Percentiles rank a stretch among this genome's conserved stretches.
phyloP scores from a whole-genome alignment of 2,888 invertebrate species.

The Belgica antarctica region DNA sequence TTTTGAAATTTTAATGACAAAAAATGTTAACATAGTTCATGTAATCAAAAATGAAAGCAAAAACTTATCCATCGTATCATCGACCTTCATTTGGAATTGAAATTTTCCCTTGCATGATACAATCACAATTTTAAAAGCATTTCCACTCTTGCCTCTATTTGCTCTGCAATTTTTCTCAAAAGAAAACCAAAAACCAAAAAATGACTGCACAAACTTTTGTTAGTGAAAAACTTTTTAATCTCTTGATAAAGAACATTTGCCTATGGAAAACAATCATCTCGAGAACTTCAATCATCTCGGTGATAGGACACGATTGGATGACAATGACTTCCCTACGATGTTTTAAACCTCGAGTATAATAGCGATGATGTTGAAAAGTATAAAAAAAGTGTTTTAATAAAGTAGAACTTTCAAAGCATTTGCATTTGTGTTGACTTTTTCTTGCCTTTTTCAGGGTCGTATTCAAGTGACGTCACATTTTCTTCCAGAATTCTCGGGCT shows the following conservation, averaged over 20 bases:
- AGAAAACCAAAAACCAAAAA: background rate
- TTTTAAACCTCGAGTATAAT: slow-evolving; percentile 15
- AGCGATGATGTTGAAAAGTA: slow-evolving; percentile 9
- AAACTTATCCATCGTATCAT: slow-evolving; percentile 9
- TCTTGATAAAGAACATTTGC: slow-evolving; percentile 6
- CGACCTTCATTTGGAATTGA: background rate
- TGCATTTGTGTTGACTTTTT: too few species aligned
- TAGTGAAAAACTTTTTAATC: slow-evolving; percentile 21
- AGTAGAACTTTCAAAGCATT: background rate
- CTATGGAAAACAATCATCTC: background rate
- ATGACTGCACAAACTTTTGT: slow-evolving; percentile 24
- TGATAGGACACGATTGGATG: too few species aligned
- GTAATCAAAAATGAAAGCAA: slow-evolving; percentile 8
- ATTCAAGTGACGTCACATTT: too few species aligned
- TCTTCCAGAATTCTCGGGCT: too few species aligned
- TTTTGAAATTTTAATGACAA: background rate
- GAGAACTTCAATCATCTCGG: background rate
- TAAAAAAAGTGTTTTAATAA: background rate
- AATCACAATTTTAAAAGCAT: slow-evolving; percentile 31
- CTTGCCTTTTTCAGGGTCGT: too few species aligned
- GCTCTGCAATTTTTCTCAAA: too few species aligned
- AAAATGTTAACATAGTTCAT: slow-evolving; percentile 37
- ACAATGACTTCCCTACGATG: background rate
- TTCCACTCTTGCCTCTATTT: background rate
- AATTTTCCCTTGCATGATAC: slow-evolving; percentile 37